Conservation (phyloP, 2,888 invertebrate species). For the Tetranychus truncatus region DNA sequence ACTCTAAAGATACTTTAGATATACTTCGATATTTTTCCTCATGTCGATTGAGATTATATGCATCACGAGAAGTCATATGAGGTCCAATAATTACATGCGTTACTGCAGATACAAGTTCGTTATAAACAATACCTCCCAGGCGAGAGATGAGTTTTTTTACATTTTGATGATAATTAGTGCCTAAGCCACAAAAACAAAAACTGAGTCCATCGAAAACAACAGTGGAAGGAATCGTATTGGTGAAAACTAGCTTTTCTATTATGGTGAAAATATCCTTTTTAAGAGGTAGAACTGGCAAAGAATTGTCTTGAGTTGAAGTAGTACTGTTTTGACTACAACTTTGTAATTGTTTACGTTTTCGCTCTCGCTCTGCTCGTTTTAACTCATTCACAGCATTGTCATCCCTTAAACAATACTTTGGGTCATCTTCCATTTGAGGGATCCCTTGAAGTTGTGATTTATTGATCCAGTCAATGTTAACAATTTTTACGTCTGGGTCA, state of each 20-base stretch:
- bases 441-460: background rate
- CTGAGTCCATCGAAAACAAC: background rate
- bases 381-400: background rate
- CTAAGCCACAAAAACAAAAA: background rate
- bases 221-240: background rate
- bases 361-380: background rate
- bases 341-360: background rate
- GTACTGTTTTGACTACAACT: background rate
- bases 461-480: background rate
- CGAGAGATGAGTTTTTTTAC: background rate
- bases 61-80: background rate
- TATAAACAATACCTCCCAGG: background rate
- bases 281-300: background rate
- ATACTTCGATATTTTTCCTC: background rate
- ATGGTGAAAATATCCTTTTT: background rate
- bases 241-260: background rate
- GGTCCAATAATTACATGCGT: background rate
- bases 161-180: background rate
- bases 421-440: background rate
- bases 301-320: no score
- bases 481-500: background rate
- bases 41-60: background rate
- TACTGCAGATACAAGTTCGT: background rate
- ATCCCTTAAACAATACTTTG: background rate
- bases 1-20: background rate